A percentile compares a stretch with the other conserved stretches of the same genome.
Evolutionary conservation across 2,113 vertebrate genomes (phyloP).

Genomic region (Albula glossodonta): DNA sequence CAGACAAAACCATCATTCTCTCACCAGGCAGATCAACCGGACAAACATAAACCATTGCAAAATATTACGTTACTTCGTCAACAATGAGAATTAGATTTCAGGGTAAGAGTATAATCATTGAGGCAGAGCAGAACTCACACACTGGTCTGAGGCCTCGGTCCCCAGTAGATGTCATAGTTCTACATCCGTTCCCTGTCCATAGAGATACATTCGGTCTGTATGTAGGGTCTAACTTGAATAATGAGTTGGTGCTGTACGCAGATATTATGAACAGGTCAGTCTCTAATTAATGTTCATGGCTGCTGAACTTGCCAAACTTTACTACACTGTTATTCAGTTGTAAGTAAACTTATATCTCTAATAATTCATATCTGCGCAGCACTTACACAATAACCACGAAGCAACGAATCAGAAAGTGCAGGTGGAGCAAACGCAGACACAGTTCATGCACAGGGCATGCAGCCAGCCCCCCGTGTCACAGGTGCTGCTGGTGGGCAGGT

Average conservation of each 20-base stretch:
- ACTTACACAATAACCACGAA: no score
- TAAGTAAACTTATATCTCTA: no score
- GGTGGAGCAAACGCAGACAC: no score
- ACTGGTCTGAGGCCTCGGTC: constrained; percentile 8
- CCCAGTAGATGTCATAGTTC: constrained; percentile 46
- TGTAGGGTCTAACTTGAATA: not conserved
- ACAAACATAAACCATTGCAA: not conserved
- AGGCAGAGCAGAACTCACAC: not conserved
- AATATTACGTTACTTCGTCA: not conserved
- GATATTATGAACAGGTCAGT: no score
- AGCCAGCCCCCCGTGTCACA: no score
- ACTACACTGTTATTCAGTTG: no score
- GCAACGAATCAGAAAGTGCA: no score
- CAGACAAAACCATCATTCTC: no score
- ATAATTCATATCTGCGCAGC: no score
- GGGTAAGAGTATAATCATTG: not conserved
- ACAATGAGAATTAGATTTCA: not conserved
- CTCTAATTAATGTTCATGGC: no score
- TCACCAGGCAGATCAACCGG: not conserved
- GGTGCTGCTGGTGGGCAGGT: no score
- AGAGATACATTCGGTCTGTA: not conserved
- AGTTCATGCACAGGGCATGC: not conserved
- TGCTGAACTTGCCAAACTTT: no score
- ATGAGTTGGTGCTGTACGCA: not conserved
- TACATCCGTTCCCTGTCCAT: constrained; percentile 26